Percentiles rank a stretch among this genome's conserved stretches.
Evolutionary conservation across 92 coral and sea anemone genomes (phyloP).

Genomic region (Siderastrea radians): DNA sequence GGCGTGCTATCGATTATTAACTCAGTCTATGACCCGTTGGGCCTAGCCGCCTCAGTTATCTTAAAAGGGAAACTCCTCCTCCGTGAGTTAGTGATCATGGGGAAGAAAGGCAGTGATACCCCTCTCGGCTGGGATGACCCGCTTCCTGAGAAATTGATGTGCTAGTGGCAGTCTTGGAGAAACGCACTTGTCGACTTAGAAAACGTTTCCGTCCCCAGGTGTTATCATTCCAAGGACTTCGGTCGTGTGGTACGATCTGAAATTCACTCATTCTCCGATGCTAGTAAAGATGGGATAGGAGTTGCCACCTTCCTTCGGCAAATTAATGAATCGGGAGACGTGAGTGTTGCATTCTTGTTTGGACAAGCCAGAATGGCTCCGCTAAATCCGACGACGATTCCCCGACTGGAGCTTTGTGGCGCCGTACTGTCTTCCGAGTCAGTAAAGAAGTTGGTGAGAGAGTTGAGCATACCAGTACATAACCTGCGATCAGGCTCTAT

Average conservation of each 20-base stretch:
- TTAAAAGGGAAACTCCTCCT: too few species aligned
- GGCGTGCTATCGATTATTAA: slow-evolving; percentile 38
- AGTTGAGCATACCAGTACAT: too few species aligned
- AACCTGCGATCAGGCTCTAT: too few species aligned
- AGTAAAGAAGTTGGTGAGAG: too few species aligned
- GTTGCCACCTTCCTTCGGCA: slow-evolving; percentile 29
- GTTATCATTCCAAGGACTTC: slow-evolving; percentile 42
- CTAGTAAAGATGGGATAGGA: slow-evolving; percentile 39
- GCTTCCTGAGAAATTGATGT: slow-evolving; percentile 3
- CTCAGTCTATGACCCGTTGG: slow-evolving; percentile 44
- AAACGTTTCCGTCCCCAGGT: slow-evolving; percentile 12
- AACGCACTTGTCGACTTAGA: slow-evolving; percentile 9
- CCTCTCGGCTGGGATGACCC: slow-evolving; percentile 58
- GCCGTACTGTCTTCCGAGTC: too few species aligned
- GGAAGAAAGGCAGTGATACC: too few species aligned
- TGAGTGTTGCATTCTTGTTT: slow-evolving; percentile 6
- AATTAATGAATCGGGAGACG: background rate
- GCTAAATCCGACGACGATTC: too few species aligned
- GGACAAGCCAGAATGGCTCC: slow-evolving; percentile 27
- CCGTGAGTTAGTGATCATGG: too few species aligned
- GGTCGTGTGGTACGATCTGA: slow-evolving; percentile 16
- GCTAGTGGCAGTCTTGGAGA: slow-evolving; percentile 27
- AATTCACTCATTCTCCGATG: slow-evolving; percentile 43
- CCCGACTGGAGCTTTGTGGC: too few species aligned
- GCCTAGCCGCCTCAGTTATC: background rate